A percentile compares a stretch with the other conserved stretches of the same genome.
These are phyloP conservation scores for Mandrillus leucophaeus DNA, from an alignment of 2,113 vertebrate genomes.

Conservation along the genomic window DNA sequence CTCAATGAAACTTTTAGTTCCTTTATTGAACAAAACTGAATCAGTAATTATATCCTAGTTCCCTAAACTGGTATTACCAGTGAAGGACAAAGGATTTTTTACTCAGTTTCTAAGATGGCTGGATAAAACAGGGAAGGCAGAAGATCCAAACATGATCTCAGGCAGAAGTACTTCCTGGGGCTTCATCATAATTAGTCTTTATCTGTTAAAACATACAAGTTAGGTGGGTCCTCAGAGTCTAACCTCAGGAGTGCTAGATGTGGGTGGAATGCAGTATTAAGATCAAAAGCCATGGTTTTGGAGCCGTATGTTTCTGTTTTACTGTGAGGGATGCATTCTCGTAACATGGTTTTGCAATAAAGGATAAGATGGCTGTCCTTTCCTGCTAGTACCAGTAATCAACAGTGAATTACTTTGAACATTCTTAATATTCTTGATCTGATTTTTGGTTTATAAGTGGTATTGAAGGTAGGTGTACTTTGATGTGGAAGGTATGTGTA, in stretches of 20 bases:
- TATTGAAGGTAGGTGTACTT: not conserved
- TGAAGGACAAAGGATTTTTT: not conserved
- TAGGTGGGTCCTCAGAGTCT: not conserved
- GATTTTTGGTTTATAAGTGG: not conserved
- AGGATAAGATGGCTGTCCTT: not conserved
- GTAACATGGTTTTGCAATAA: not conserved
- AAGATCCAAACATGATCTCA: not conserved
- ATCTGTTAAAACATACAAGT: not conserved
- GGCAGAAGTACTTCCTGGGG: not conserved
- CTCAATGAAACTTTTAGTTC: not conserved
- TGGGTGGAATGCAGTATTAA: not conserved
- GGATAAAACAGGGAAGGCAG: not conserved
- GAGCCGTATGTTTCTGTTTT: not conserved
- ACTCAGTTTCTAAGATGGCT: not conserved
- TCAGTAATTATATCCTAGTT: not conserved
- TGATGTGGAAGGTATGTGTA: not conserved
- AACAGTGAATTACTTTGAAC: not conserved
- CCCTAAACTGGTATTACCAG: not conserved
- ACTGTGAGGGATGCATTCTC: not conserved
- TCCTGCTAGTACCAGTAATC: not conserved
- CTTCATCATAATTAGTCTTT: not conserved
- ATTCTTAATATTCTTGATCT: not conserved
- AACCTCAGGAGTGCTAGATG: not conserved
- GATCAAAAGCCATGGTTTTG: not conserved
- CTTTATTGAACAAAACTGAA: not conserved